phyloP scores from a whole-genome alignment of 2,888 invertebrate genomes.

The Tetanocera ferruginea region DNA sequence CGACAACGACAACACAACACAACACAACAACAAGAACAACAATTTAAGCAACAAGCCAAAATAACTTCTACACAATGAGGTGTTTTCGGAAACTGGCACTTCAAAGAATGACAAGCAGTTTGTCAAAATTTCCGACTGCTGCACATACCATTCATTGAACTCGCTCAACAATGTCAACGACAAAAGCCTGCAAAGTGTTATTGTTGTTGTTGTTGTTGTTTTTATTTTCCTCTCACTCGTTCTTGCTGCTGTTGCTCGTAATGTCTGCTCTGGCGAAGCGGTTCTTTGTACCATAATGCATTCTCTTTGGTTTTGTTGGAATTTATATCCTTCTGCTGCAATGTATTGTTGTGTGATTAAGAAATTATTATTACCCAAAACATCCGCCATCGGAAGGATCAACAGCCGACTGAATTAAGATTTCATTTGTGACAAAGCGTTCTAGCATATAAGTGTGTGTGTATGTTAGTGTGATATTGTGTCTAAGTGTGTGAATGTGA shows the following conservation, averaged over 20 bases:
- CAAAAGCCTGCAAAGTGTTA: no score
- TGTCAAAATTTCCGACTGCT: background rate
- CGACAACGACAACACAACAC: slow-evolving; percentile 3
- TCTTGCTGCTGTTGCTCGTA: no score
- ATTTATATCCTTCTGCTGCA: slow-evolving; percentile 13
- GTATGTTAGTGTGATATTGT: background rate
- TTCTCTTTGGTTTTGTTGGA: slow-evolving; percentile 7
- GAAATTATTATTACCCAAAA: slow-evolving; percentile 23
- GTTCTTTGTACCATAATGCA: background rate
- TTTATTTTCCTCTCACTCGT: no score
- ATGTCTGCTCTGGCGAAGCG: no score
- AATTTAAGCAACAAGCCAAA: slow-evolving; percentile 4
- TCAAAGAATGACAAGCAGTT: background rate
- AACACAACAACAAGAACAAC: slow-evolving; percentile 9
- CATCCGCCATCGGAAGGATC: slow-evolving; percentile 17
- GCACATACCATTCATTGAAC: background rate
- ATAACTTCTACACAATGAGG: background rate
- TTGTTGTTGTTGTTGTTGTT: no score
- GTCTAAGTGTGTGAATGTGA: background rate
- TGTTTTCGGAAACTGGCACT: background rate
- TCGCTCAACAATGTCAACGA: no score
- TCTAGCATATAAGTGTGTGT: background rate
- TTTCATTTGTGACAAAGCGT: background rate
- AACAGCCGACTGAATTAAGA: background rate
- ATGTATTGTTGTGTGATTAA: slow-evolving; percentile 22